phyloP scores from a whole-genome alignment of 2,113 vertebrate genomes.

The Tachuris rubrigastra region DNA sequence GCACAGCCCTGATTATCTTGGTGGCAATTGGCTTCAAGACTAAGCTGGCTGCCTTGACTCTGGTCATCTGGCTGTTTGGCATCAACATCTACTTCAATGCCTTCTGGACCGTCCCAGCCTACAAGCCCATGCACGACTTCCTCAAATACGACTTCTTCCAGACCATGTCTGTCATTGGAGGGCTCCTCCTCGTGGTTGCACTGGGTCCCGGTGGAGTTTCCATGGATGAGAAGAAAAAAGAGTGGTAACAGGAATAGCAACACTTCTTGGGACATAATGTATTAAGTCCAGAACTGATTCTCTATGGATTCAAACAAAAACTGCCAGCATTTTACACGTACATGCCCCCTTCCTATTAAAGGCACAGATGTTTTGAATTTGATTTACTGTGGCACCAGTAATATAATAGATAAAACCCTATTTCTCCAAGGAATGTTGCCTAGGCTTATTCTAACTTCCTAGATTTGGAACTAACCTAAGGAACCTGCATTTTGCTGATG shows the following conservation, averaged over 20 bases:
- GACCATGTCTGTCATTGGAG: conserved; percentile 97
- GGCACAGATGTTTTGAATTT: conserved; percentile 76
- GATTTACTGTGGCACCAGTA: conserved; percentile 68
- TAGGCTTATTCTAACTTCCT: conserved; percentile 46
- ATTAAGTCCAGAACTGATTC: conserved; percentile 61
- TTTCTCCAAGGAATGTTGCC: conserved; percentile 51
- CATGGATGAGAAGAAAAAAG: conserved; percentile 99
- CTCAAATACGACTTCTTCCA: conserved; percentile 99
- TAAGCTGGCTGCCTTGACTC: conserved; percentile 93
- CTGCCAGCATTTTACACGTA: conserved; percentile 68
- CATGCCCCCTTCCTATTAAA: conserved; percentile 64
- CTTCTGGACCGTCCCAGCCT: conserved; percentile 93
- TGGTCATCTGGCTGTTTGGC: conserved; percentile 93
- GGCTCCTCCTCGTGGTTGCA: conserved; percentile 93
- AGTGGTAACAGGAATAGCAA: conserved; percentile 82
- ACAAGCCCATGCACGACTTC: conserved; percentile 99
- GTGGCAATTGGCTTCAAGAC: conserved; percentile 98
- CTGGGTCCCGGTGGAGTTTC: conserved; percentile 97
- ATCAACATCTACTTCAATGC: conserved; percentile 98
- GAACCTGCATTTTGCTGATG: conserved; percentile 47
- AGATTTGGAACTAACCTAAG: conserved; percentile 57
- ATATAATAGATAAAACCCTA: conserved; percentile 20
- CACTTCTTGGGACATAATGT: conserved; percentile 43
- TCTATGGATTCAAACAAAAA: conserved; percentile 56
- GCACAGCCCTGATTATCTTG: conserved; percentile 92